Percentiles rank a stretch among this genome's conserved stretches.
Conservation (phyloP, 2,888 invertebrate genomes). For the Tridacna crocea region DNA sequence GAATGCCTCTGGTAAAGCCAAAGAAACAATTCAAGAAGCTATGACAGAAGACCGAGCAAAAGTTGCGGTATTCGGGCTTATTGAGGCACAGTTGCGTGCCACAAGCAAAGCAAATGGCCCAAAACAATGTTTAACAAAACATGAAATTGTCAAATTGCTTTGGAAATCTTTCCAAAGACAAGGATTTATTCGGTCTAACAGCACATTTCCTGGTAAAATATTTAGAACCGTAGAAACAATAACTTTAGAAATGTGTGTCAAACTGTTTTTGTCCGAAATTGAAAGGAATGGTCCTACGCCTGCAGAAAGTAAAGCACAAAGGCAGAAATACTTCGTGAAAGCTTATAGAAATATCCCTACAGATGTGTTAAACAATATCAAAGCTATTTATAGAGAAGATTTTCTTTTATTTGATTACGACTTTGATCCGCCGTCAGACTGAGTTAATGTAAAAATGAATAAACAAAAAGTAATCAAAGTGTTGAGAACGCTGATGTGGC, state of each 20-base stretch:
- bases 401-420: constrained; percentile 1
- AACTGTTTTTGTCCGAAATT: not conserved
- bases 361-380: not conserved
- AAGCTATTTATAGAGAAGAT: not conserved
- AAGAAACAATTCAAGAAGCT: not conserved
- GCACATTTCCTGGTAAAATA: not conserved
- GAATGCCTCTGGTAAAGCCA: not conserved
- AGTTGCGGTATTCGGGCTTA: not conserved
- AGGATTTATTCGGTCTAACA: not conserved
- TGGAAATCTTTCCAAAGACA: constrained; percentile 14
- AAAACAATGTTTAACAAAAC: not conserved
- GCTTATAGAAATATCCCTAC: not conserved
- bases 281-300: not conserved
- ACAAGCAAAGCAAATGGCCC: not conserved
- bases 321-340: not conserved
- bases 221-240: not conserved
- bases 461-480: no score
- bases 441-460: no score
- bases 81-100: not conserved
- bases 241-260: not conserved
- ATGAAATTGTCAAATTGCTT: not conserved
- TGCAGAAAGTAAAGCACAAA: not conserved
- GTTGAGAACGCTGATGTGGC: no score
- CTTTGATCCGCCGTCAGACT: not conserved
- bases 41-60: not conserved